Evolutionary conservation across 2,888 invertebrate genomes (phyloP).

Genomic region (Euzetes globulus): DNA sequence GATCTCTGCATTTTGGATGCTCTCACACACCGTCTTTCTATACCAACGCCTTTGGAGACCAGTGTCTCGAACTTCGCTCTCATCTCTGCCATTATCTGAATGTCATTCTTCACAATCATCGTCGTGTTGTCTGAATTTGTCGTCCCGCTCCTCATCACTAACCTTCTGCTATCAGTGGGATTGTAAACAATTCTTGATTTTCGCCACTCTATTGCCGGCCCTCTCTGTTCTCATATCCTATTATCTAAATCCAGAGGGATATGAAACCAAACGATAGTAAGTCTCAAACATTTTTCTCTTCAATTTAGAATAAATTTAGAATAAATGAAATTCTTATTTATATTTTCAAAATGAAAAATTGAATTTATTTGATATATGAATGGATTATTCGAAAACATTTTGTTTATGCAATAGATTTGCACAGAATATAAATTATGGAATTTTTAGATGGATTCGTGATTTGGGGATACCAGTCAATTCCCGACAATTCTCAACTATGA

Average conservation of each 20-base stretch:
- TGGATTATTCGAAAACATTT: no score
- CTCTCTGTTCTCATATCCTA: slow-evolving; percentile 54
- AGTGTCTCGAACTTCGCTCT: slow-evolving; percentile 47
- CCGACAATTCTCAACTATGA: no score
- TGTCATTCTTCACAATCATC: neutral
- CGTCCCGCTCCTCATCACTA: neutral
- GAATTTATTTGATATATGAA: no score
- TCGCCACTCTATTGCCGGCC: slow-evolving; percentile 41
- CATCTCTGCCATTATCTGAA: slow-evolving; percentile 27
- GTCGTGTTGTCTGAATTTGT: neutral
- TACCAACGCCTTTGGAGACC: slow-evolving; percentile 47
- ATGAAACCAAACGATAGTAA: slow-evolving; percentile 60
- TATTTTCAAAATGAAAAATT: no score
- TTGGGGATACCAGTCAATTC: no score
- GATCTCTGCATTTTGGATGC: slow-evolving; percentile 62
- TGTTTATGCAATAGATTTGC: no score
- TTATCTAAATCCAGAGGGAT: slow-evolving; percentile 61
- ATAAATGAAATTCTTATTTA: no score
- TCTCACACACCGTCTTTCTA: slow-evolving; percentile 56
- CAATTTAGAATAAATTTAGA: neutral
- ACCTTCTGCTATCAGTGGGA: slow-evolving; percentile 24
- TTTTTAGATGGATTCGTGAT: no score
- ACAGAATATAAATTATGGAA: no score
- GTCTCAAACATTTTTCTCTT: slow-evolving; percentile 28
- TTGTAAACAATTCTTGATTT: slow-evolving; percentile 37